phyloP scores from a whole-genome alignment of 2,888 invertebrate genomes.

The Sarcophaga caerulescens region DNA sequence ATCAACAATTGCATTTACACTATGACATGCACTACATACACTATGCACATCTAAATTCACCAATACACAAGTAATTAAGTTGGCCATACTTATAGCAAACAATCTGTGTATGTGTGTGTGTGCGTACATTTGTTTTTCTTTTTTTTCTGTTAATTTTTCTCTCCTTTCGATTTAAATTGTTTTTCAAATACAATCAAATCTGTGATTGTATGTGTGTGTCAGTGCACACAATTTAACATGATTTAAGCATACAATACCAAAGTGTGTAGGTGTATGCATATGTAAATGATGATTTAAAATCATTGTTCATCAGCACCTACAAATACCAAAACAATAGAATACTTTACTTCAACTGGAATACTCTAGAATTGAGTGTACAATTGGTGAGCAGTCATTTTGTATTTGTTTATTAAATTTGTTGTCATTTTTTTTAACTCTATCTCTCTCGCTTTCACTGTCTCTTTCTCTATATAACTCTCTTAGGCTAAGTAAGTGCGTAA shows the following conservation, averaged over 20 bases:
- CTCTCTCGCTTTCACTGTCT: no score
- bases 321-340: neutral
- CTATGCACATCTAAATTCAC: neutral
- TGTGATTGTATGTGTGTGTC: slow-evolving; percentile 57
- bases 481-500: neutral
- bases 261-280: neutral
- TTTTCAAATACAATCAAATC: slow-evolving; percentile 53
- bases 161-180: slow-evolving; percentile 47
- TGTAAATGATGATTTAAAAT: slow-evolving; percentile 54
- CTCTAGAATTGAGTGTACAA: neutral
- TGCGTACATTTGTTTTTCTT: slow-evolving; percentile 31
- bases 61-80: slow-evolving; percentile 49
- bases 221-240: slow-evolving; percentile 62
- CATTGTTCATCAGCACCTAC: slow-evolving; percentile 61
- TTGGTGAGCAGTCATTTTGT: neutral
- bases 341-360: neutral
- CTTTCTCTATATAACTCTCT: neutral
- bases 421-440: neutral
- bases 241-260: neutral
- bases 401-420: slow-evolving; percentile 52
- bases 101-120: neutral
- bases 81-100: slow-evolving; percentile 32
- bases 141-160: neutral
- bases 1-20: neutral
- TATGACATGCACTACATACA: neutral